Percentiles rank a stretch among this genome's conserved stretches.
phyloP scores from a whole-genome alignment of 2,888 invertebrate genomes.

The Cistogaster globosa region DNA sequence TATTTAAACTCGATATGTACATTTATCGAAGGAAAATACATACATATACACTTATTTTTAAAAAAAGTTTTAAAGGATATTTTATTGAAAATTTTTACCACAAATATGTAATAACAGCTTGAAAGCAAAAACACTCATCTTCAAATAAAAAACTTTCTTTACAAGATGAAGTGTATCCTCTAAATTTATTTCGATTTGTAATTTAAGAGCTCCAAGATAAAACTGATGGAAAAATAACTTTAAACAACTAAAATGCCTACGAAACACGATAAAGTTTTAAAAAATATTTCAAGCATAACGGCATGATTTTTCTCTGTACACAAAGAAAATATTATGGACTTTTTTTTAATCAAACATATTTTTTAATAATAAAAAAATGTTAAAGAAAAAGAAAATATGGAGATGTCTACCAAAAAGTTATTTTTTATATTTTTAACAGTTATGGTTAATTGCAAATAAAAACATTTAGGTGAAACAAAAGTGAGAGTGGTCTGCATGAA shows the following conservation, averaged over 20 bases:
- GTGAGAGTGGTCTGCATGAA: slow-evolving; percentile 58
- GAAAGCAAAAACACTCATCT: slow-evolving; percentile 58
- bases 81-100: slow-evolving; percentile 54
- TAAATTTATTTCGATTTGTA: slow-evolving; percentile 55
- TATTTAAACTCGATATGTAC: too few species aligned
- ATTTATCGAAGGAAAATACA: too few species aligned
- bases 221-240: slow-evolving; percentile 64
- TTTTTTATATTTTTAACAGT: slow-evolving; percentile 4
- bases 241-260: slow-evolving; percentile 52
- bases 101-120: slow-evolving; percentile 52
- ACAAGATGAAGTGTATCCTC: slow-evolving; percentile 40
- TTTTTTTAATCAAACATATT: slow-evolving; percentile 28
- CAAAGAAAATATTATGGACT: slow-evolving; percentile 40
- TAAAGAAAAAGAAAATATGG: slow-evolving; percentile 1
- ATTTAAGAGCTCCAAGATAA: slow-evolving; percentile 58
- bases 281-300: slow-evolving; percentile 62
- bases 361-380: slow-evolving; percentile 17
- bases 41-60: too few species aligned
- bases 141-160: slow-evolving; percentile 60
- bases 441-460: slow-evolving; percentile 39
- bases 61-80: background rate
- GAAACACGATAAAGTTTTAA: slow-evolving; percentile 47
- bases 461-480: slow-evolving; percentile 53
- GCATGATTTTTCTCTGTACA: slow-evolving; percentile 61
- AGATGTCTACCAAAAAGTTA: slow-evolving; percentile 32